These are phyloP conservation scores for Mesocricetus auratus DNA, from an alignment of 2,113 vertebrate genomes.

Conservation along the genomic window DNA sequence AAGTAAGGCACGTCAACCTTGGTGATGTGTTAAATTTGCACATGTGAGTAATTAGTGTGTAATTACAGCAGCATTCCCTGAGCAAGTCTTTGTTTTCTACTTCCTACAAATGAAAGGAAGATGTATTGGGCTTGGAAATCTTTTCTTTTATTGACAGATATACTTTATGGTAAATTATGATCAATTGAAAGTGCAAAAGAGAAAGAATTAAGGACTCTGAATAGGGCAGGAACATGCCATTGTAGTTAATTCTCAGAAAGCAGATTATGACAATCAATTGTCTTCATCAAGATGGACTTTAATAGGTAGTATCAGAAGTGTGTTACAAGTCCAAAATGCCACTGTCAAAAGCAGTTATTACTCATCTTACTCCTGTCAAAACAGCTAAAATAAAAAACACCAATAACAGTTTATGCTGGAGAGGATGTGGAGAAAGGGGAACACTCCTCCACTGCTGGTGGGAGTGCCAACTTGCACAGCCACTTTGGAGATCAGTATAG, in stretches of 20 bases:
- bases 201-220: background rate
- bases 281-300: background rate
- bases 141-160: slow-evolving; percentile 37
- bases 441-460: too few species aligned
- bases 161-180: background rate
- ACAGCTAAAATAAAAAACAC: too few species aligned
- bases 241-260: background rate
- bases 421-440: too few species aligned
- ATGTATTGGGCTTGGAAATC: background rate
- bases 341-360: too few species aligned
- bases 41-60: slow-evolving; percentile 52
- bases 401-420: too few species aligned
- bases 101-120: slow-evolving; percentile 51
- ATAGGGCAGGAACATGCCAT: background rate
- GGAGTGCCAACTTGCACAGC: too few species aligned
- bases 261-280: background rate
- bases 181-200: slow-evolving; percentile 3
- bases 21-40: slow-evolving; percentile 35
- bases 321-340: background rate
- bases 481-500: too few species aligned
- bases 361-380: too few species aligned
- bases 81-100: slow-evolving; percentile 47
- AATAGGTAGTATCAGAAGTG: background rate
- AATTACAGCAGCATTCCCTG: slow-evolving; percentile 30
- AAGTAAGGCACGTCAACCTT: background rate